Base-by-base conservation (phyloP, 2,888 invertebrate species). In the Euproctis similis region DNA sequence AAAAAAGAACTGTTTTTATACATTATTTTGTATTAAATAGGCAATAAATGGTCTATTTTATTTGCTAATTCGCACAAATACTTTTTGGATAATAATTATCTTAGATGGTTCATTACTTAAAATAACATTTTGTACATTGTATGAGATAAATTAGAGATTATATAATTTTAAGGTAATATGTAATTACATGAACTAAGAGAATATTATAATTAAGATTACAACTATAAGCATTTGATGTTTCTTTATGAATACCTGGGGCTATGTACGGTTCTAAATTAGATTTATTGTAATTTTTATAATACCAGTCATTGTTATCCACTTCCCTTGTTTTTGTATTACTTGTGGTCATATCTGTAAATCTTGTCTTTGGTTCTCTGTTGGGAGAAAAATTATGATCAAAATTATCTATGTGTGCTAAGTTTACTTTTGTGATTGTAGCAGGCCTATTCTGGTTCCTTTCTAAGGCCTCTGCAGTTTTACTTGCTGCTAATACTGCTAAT, bases 281-380 rank as follows among this genome's bases (percentile, higher is more conserved):
- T 53, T 89, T 89, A 63, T 93, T 92, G 59, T 95, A 95, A 66
- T 93, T 94, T 43, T 90, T 91, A 64, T 92, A 95, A 68, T 95
- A 95, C 95, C 95, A 95, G 48, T 90, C 90, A 74, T 90, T 90
- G 26, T 87, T 82, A 40, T 86, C 85, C 8, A 77, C 72, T 44
- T 72, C 64, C 48, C 64, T 72, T 12, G 73, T 70, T 40, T 86
- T 87, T 18, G 85, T 81, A 23, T 64, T 82, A 33, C 63, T 73
- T 10, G 75, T 64, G 26, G 64, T 73, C 27, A 62, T 62, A 13
- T 76, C 77, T 10, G 68, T 60, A 45, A 82, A 78, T 36, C 81
- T 66, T 29, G 80, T 73, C 56, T 85, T 76, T 30, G 71, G 74
- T 51, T 76, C 72, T 56, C 82, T 59, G 41, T 78, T 76, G 42